phyloP scores from a whole-genome alignment of 2,888 invertebrate species.

The Chymomyza amoena region DNA sequence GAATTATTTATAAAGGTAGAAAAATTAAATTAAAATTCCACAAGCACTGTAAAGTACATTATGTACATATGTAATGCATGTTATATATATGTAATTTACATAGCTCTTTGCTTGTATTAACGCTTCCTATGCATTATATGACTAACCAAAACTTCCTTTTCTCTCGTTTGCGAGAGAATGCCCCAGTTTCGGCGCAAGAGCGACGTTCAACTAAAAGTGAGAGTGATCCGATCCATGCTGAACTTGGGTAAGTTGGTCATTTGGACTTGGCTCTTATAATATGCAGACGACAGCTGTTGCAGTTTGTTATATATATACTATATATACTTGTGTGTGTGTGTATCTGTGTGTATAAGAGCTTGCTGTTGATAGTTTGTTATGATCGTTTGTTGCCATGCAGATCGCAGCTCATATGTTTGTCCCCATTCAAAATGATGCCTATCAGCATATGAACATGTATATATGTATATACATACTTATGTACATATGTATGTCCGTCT shows the following conservation, averaged over 20 bases:
- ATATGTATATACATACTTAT: not conserved
- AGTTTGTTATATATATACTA: not conserved
- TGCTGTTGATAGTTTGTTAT: not conserved
- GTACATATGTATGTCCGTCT: not conserved
- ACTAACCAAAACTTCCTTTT: conserved; percentile 32
- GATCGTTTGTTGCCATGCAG: not conserved
- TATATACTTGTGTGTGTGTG: conserved; percentile 8
- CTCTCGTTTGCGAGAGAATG: conserved; percentile 3
- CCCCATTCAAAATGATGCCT: not conserved
- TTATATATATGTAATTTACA: too few species aligned
- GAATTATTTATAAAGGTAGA: conserved; percentile 64
- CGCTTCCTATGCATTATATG: conserved; percentile 3
- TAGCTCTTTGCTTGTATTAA: conserved; percentile 6
- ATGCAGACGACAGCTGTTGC: not conserved
- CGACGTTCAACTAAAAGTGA: conserved; percentile 1
- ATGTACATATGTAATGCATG: not conserved
- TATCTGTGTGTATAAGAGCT: conserved; percentile 15
- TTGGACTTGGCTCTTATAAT: not conserved
- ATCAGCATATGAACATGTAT: not conserved
- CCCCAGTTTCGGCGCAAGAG: not conserved
- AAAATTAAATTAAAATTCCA: conserved; percentile 59
- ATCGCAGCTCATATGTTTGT: not conserved
- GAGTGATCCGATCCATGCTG: conserved; percentile 1
- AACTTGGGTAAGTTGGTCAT: not conserved
- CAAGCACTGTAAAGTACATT: conserved; percentile 18